Percentiles rank a stretch among this genome's conserved stretches.
phyloP scores from a whole-genome alignment of 2,888 invertebrate species.

The Mycalesis mineus region DNA sequence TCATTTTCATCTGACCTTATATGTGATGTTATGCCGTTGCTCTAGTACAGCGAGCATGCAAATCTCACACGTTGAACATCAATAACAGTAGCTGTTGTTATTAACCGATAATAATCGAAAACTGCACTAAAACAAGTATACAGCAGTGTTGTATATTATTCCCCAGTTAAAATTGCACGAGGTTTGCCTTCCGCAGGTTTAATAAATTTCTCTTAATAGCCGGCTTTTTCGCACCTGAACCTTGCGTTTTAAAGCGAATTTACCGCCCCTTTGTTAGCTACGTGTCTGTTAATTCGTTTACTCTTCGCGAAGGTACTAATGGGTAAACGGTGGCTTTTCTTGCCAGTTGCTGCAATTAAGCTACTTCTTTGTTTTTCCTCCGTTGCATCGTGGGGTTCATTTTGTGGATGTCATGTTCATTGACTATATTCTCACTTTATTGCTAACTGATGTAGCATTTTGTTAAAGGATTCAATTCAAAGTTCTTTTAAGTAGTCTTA shows the following conservation, averaged over 20 bases:
- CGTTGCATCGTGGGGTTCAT: too few species aligned
- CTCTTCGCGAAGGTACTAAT: constrained; percentile 66
- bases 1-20: too few species aligned
- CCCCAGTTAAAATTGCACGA: constrained; percentile 28
- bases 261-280: constrained; percentile 57
- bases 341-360: constrained; percentile 74
- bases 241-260: constrained; percentile 67
- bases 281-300: constrained; percentile 74
- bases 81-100: not conserved
- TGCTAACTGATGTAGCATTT: too few species aligned
- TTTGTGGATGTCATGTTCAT: too few species aligned
- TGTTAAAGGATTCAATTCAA: too few species aligned
- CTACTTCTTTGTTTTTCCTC: constrained; percentile 38
- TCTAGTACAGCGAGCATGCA: too few species aligned
- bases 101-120: constrained; percentile 25
- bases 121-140: not conserved
- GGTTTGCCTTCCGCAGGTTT: constrained; percentile 45
- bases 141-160: constrained; percentile 1
- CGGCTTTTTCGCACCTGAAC: constrained; percentile 68
- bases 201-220: constrained; percentile 68
- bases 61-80: too few species aligned
- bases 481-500: too few species aligned
- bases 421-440: too few species aligned
- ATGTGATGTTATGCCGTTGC: too few species aligned
- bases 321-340: constrained; percentile 69